These are phyloP conservation scores for Sula dactylatra DNA, from an alignment of 2,113 vertebrate species.

Conservation along the genomic window DNA sequence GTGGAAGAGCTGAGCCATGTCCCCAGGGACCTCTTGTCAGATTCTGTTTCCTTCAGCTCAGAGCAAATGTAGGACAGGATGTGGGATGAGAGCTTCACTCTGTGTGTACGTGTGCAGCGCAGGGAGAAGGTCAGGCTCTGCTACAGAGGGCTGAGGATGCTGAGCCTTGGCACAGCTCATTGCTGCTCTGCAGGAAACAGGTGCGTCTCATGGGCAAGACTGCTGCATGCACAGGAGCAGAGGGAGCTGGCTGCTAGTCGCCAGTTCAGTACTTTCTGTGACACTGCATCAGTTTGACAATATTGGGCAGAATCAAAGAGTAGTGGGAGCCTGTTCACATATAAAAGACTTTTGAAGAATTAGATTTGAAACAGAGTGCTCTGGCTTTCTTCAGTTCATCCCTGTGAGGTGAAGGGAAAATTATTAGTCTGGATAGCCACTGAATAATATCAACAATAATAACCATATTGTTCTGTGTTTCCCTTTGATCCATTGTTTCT, in stretches of 20 bases:
- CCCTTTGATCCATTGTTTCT: neutral
- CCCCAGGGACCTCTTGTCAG: neutral
- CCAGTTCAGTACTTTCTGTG: neutral
- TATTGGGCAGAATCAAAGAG: neutral
- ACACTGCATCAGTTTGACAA: neutral
- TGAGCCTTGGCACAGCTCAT: neutral
- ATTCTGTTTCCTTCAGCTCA: neutral
- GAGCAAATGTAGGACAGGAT: neutral
- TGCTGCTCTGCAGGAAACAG: neutral
- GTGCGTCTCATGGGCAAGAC: fast-evolving
- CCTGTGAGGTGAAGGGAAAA: neutral
- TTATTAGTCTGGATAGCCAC: neutral
- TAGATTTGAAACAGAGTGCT: neutral
- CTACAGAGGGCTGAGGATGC: neutral
- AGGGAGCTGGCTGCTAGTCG: neutral
- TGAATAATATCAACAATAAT: fast-evolving
- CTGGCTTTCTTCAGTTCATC: neutral
- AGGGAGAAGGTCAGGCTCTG: neutral
- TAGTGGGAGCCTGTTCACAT: neutral
- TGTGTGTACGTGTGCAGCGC: fast-evolving
- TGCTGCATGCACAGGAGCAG: neutral
- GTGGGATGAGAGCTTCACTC: neutral
- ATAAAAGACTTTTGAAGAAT: neutral
- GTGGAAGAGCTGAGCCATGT: neutral
- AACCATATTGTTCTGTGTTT: neutral